Percentiles rank a stretch among this genome's conserved stretches.
These are phyloP conservation scores for Calonectris borealis DNA, from an alignment of 2,113 vertebrate genomes.

Conservation along the genomic window DNA sequence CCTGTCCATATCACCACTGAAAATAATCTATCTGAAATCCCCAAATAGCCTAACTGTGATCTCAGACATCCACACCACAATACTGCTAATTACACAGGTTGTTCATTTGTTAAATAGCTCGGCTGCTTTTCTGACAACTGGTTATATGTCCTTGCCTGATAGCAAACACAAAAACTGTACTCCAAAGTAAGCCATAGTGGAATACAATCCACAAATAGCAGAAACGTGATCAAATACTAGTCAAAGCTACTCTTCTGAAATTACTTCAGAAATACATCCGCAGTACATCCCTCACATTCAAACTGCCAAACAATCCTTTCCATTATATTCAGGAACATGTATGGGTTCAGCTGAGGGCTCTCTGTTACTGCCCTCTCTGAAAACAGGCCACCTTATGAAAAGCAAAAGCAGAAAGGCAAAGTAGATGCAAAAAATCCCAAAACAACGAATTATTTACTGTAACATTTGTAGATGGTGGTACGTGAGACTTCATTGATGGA, in stretches of 20 bases:
- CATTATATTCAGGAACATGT: fast-evolving
- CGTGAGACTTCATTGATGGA: neutral
- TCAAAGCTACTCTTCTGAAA: neutral
- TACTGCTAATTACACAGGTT: fast-evolving
- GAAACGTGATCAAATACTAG: neutral
- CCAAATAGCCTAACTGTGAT: neutral
- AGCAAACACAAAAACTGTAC: neutral
- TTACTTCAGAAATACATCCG: neutral
- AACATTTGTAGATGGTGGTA: neutral
- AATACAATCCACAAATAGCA: neutral
- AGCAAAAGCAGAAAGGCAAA: neutral
- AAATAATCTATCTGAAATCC: neutral
- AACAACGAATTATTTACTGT: no score
- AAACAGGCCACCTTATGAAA: neutral
- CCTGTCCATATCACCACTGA: neutral
- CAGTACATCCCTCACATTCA: no score
- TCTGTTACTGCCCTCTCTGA: neutral
- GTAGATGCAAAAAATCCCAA: neutral
- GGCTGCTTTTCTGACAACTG: neutral
- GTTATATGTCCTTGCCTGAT: neutral
- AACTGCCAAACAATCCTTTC: neutral
- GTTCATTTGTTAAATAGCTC: neutral
- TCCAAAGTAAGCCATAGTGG: neutral
- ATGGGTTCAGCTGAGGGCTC: neutral
- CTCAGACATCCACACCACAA: neutral